A percentile compares a stretch with the other conserved stretches of the same genome.
Conservation (phyloP, 1,140 invertebrate genomes). For the Sesamia nonagrioides region DNA sequence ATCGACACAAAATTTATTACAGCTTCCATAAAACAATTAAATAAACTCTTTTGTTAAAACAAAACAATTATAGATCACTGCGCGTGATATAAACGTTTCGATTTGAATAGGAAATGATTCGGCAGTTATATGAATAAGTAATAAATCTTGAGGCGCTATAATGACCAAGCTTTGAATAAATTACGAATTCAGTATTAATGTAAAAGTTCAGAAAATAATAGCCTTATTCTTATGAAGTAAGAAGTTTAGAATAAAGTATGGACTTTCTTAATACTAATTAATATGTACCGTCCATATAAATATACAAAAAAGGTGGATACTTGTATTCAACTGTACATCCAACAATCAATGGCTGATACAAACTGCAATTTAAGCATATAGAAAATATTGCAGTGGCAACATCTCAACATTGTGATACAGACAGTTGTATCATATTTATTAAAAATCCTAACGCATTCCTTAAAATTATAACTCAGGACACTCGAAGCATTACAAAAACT, state of each 20-base stretch:
- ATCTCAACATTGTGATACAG: neutral
- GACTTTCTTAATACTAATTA: too few relatives aligned
- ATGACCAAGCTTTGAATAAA: constrained; percentile 7
- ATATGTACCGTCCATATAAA: too few relatives aligned
- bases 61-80: too few relatives aligned
- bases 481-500: constrained; percentile 13
- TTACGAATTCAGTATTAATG: neutral
- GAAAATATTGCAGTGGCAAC: neutral
- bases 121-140: constrained; percentile 1
- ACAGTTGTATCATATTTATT: neutral
- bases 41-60: neutral
- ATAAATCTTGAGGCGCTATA: constrained; percentile 27
- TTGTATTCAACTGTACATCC: too few relatives aligned
- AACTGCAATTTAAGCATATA: neutral
- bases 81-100: neutral
- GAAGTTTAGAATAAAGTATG: too few relatives aligned
- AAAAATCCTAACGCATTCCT: neutral
- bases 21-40: neutral
- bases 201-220: neutral
- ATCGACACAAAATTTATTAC: neutral
- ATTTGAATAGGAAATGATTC: constrained; percentile 20
- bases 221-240: neutral
- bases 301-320: too few relatives aligned
- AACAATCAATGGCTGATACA: neutral
- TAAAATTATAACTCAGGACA: constrained; percentile 11